Percentiles rank a stretch among this genome's conserved stretches.
Evolutionary conservation across 2,797 vertebrate species (phyloP).

Genomic region (Steatocranus sp.): DNA sequence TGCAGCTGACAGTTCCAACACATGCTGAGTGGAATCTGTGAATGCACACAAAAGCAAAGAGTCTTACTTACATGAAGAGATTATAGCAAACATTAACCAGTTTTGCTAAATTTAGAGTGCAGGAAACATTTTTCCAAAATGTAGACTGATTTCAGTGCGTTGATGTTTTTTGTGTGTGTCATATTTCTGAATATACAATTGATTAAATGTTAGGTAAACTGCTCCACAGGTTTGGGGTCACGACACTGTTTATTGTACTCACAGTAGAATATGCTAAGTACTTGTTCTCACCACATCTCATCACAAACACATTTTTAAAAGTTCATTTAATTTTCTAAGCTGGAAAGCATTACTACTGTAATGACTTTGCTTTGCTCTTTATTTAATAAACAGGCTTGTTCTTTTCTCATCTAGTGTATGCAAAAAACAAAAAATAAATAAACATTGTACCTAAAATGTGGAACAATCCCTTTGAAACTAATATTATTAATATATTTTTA

Average conservation of each 20-base stretch:
- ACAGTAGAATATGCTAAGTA: not conserved
- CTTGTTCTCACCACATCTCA: not conserved
- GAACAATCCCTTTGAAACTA: not conserved
- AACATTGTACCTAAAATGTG: not conserved
- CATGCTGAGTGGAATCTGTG: constrained; percentile 21
- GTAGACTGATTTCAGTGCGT: not conserved
- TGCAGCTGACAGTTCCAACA: constrained; percentile 15
- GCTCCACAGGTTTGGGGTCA: not conserved
- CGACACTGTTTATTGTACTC: not conserved
- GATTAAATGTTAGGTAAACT: not conserved
- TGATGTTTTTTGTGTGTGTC: not conserved
- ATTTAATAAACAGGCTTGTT: not conserved
- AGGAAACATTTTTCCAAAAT: not conserved
- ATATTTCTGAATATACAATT: not conserved
- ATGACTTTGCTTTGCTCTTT: not conserved
- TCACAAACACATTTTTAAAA: not conserved
- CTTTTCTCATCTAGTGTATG: not conserved
- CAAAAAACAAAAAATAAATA: not conserved
- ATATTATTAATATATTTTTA: not conserved
- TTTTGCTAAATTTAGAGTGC: not conserved
- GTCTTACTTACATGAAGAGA: not conserved
- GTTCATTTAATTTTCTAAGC: not conserved
- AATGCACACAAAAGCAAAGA: constrained; percentile 7
- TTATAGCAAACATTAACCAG: not conserved
- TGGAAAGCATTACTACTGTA: not conserved